These are phyloP conservation scores for Parnassius glacialis DNA, from an alignment of 2,888 invertebrate species.

Conservation along the genomic window DNA sequence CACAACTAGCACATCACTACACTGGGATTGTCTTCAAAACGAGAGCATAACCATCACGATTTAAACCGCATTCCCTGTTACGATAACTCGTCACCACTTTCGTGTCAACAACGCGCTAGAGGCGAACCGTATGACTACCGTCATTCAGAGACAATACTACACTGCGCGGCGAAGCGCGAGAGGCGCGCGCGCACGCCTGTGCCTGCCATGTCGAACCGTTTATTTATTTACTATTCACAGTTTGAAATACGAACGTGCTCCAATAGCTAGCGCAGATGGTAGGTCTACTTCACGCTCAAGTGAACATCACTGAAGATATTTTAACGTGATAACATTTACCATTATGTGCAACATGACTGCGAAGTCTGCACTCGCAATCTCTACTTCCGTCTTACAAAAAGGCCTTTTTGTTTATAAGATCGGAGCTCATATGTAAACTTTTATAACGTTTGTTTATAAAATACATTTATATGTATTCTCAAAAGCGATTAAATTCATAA, in stretches of 20 bases:
- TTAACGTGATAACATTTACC: constrained; percentile 14
- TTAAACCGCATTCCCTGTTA: constrained; percentile 44
- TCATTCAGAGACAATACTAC: constrained; percentile 65
- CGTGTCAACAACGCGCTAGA: constrained; percentile 35
- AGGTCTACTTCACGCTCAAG: constrained; percentile 28
- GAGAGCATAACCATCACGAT: constrained; percentile 31
- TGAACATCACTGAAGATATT: constrained; percentile 23
- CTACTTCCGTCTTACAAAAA: constrained; percentile 10
- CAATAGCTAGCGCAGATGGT: constrained; percentile 63
- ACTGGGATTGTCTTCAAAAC: constrained; percentile 31
- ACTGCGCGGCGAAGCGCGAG: constrained; percentile 50
- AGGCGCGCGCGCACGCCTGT: constrained; percentile 61
- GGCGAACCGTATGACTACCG: constrained; percentile 57
- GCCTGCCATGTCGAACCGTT: constrained; percentile 64
- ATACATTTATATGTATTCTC: constrained; percentile 1
- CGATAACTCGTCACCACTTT: constrained; percentile 42
- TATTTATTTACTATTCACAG: constrained; percentile 71
- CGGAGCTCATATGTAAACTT: not conserved
- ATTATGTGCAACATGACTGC: constrained; percentile 1
- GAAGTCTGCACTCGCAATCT: not conserved
- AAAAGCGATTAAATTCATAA: constrained; percentile 13
- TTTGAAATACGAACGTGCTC: constrained; percentile 72
- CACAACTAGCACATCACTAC: constrained; percentile 38
- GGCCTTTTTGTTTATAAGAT: constrained; percentile 5
- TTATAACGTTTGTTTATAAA: not conserved